Conservation (phyloP, 2,888 invertebrate species). For the Hirtodrosophila duncani region DNA sequence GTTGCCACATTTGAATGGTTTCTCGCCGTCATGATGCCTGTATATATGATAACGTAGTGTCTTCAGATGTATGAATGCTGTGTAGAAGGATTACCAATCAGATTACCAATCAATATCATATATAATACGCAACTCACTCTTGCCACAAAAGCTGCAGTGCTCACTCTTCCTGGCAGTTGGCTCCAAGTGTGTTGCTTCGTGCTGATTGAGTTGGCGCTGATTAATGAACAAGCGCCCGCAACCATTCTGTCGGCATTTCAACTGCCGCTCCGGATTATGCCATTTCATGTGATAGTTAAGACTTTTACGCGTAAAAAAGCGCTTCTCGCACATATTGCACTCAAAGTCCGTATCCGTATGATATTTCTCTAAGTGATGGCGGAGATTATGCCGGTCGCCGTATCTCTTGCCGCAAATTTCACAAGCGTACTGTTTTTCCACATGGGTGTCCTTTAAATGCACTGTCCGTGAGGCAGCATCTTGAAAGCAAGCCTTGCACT, state of each 20-base stretch:
- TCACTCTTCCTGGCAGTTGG: conserved; percentile 61
- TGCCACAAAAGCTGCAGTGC: conserved; percentile 70
- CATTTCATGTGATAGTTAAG: conserved; percentile 74
- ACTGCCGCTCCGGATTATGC: conserved; percentile 70
- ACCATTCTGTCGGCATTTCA: conserved; percentile 65
- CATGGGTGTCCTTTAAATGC: conserved; percentile 66
- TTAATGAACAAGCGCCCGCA: conserved; percentile 74
- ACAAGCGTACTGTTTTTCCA: conserved; percentile 63
- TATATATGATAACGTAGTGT: conserved; percentile 64
- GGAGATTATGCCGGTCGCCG: conserved; percentile 70
- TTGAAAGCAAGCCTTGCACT: conserved; percentile 62
- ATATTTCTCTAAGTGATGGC: conserved; percentile 72
- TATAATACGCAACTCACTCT: conserved; percentile 49
- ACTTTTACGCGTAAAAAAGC: conserved; percentile 73
- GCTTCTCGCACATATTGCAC: conserved; percentile 68
- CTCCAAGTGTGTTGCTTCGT: conserved; percentile 67
- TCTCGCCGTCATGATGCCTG: conserved; percentile 62
- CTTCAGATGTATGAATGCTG: conserved; percentile 57
- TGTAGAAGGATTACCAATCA: neutral
- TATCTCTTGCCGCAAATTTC: conserved; percentile 72
- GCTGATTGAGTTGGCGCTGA: conserved; percentile 68
- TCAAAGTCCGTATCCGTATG: conserved; percentile 73
- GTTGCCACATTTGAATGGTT: conserved; percentile 59
- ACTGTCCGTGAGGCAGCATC: conserved; percentile 74
- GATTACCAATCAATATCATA: neutral